phyloP scores from a whole-genome alignment of 2,113 vertebrate genomes.

The Pluvialis apricaria region DNA sequence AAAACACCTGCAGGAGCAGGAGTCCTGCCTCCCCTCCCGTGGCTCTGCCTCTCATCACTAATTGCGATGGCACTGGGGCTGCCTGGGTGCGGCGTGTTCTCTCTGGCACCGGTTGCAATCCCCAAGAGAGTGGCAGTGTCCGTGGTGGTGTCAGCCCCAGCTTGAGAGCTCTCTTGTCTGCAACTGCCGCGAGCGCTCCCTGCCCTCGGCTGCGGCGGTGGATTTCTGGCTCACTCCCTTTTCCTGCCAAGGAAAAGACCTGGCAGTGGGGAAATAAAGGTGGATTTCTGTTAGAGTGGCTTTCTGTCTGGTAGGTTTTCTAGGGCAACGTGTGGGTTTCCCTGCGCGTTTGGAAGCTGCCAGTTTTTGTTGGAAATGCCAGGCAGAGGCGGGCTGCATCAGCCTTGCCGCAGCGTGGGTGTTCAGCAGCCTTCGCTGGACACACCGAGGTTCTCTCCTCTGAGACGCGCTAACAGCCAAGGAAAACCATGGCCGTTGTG shows the following conservation, averaged over 20 bases:
- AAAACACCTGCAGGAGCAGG: not conserved
- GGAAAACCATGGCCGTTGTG: not conserved
- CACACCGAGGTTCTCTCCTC: not conserved
- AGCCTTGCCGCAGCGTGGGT: not conserved
- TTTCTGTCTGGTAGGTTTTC: not conserved
- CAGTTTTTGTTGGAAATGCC: not conserved
- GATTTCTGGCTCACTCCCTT: not conserved
- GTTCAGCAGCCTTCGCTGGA: not conserved
- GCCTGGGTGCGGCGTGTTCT: not conserved
- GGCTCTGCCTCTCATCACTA: rapidly evolving
- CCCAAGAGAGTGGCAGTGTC: not conserved
- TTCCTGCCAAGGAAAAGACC: not conserved
- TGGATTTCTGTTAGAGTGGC: rapidly evolving
- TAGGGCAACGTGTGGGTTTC: not conserved
- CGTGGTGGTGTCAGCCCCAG: too few relatives aligned
- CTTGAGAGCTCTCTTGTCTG: not conserved
- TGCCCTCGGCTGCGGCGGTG: rapidly evolving
- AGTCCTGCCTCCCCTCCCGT: not conserved
- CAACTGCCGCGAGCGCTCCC: not conserved
- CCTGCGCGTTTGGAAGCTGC: not conserved
- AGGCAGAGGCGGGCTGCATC: not conserved
- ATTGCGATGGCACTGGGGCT: rapidly evolving
- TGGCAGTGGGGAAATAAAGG: not conserved
- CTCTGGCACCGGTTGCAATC: not conserved
- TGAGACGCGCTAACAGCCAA: rapidly evolving